Percentiles rank a stretch among this genome's conserved stretches.
Conservation (phyloP, 2,113 vertebrate genomes). For the Nibea albiflora region DNA sequence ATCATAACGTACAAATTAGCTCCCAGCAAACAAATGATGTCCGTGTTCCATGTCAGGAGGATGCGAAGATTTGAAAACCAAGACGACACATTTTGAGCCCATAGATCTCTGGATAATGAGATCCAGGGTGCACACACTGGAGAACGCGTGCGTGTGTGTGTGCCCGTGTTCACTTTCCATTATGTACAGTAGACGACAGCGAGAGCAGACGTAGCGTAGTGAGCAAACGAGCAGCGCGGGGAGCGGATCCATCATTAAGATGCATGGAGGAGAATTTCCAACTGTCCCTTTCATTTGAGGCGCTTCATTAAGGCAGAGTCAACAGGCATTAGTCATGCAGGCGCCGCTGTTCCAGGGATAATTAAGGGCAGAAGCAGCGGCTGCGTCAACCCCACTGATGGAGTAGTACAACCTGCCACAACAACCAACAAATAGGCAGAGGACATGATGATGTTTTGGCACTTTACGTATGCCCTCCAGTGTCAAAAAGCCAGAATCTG, state of each 20-base stretch:
- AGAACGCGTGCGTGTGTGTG: constrained; percentile 7
- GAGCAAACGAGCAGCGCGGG: constrained; percentile 22
- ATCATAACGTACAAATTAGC: constrained; percentile 1
- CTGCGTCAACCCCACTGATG: constrained; percentile 37
- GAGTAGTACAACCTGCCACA: constrained; percentile 34
- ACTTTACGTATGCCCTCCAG: not conserved
- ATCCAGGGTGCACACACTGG: constrained; percentile 1
- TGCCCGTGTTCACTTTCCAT: constrained; percentile 22
- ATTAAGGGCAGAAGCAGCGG: constrained; percentile 62
- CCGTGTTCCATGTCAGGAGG: constrained; percentile 11
- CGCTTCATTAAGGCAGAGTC: constrained; percentile 79
- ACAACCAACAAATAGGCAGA: constrained; percentile 10
- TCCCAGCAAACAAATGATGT: not conserved
- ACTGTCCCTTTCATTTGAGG: constrained; percentile 65
- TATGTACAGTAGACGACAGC: constrained; percentile 28
- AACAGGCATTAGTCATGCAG: constrained; percentile 78
- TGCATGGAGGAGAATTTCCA: constrained; percentile 64
- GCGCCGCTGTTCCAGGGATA: constrained; percentile 51
- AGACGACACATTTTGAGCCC: not conserved
- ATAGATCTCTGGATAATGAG: constrained; percentile 54
- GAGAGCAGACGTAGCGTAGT: constrained; percentile 4
- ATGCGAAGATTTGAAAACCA: constrained; percentile 32
- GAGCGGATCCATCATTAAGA: constrained; percentile 74
- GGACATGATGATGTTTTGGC: not conserved
- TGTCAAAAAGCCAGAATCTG: not conserved